Conservation (phyloP, 2,888 invertebrate species). For the Watsonalla cultraria region DNA sequence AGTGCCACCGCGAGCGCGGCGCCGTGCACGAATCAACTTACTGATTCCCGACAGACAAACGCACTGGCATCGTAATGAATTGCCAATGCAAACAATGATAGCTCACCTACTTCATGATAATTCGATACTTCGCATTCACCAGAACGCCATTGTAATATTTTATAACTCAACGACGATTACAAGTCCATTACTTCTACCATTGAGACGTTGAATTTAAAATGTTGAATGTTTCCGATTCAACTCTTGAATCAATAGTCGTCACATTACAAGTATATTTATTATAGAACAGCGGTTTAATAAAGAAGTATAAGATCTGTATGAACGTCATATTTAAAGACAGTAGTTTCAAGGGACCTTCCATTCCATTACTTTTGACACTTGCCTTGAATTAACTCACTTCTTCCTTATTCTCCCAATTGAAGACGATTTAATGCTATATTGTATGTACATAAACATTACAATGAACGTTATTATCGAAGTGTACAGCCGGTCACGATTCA, state of each 20-base stretch:
- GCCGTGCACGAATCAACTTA: slow-evolving; percentile 17
- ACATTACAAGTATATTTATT: no score
- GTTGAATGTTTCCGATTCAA: no score
- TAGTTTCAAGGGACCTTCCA: no score
- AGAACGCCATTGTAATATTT: background rate
- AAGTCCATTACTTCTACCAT: background rate
- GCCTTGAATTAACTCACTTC: no score
- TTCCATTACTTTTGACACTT: no score
- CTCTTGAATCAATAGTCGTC: no score
- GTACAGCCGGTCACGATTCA: background rate
- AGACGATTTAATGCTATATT: background rate
- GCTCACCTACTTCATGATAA: background rate
- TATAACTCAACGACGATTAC: background rate
- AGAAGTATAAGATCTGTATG: no score
- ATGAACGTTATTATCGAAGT: background rate
- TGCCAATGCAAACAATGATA: background rate
- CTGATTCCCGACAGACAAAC: slow-evolving; percentile 16
- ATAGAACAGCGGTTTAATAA: no score
- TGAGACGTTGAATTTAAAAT: no score
- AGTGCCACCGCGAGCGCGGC: slow-evolving; percentile 10
- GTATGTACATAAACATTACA: background rate
- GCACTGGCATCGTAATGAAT: background rate
- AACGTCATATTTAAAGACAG: no score
- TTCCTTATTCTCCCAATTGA: no score
- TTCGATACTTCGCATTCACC: background rate